Evolutionary conservation across 2,113 vertebrate genomes (phyloP), one percentile per base, ranked within the genome.

Genomic region (Amazona vittata): DNA sequence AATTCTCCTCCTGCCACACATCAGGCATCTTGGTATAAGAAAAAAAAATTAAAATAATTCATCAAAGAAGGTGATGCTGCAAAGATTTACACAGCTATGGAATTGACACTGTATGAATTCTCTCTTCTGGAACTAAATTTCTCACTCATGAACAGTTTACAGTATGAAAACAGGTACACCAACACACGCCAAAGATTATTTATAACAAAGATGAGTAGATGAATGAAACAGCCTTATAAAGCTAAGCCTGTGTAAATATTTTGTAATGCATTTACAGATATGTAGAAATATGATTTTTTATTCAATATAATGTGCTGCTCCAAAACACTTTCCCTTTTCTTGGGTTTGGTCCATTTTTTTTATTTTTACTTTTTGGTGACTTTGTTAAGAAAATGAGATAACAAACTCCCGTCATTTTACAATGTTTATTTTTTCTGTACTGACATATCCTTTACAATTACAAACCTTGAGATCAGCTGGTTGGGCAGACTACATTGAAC

Each of bases 111-210:
- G 5, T 5, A 67, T 1, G 6, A 78, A 75, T 79, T 60, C 25
- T 44, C 53, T 74, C 80, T 71, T 91, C 55, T 90, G 78, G 47
- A 79, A 90, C 33, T 19, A 35, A 60, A 86, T 53, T 78, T 60
- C 39, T 76, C 22, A 47, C 20, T 79, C 50, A 19, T 5, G 19
- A 93, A 53, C 29, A 39, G 35, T 55, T 44, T 57, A 44, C 59
- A 68, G 62, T 47, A 64, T 12, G 25, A 73, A 76, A 91, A 75
- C 26, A 49, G 37, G 39, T 57, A 37, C 46, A 60, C 13, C 4
- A 17, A 41, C 5, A 1, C 1, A 0, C 21, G 60, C 37, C 25
- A 46, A 87, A 89, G 21, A 71, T 1, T 1, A 70, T 8, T 12
- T 4, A 2, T 43, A 71, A 33, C 10, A 77, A 73, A 77, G 43